Evolutionary conservation across 92 coral and sea anemone genomes (phyloP).

Genomic region (Epizoanthus rinbou): DNA sequence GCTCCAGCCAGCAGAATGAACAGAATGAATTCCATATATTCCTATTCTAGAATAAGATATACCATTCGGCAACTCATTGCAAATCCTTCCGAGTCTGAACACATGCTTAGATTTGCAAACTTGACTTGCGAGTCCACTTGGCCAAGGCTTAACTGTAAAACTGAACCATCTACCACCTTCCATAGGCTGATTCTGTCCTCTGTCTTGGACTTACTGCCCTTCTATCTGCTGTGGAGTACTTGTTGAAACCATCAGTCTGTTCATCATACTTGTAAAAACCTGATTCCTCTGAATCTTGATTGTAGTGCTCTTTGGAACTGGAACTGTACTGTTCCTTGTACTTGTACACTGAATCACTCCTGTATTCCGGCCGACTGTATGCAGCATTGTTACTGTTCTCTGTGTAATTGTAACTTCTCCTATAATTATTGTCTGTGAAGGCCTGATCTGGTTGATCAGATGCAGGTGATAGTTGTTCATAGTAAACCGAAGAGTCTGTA

Average conservation of each 20-base stretch:
- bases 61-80: too few relatives aligned
- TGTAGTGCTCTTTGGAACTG: conserved; percentile 20
- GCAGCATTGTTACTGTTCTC: conserved; percentile 61
- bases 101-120: too few relatives aligned
- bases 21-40: too few relatives aligned
- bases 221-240: conserved; percentile 4
- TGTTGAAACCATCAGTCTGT: not conserved
- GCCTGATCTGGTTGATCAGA: conserved; percentile 59
- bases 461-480: conserved; percentile 88
- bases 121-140: too few relatives aligned
- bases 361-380: conserved; percentile 42
- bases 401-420: conserved; percentile 62
- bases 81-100: too few relatives aligned
- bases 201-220: conserved; percentile 18
- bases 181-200: not conserved
- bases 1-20: too few relatives aligned
- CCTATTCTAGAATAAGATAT: too few relatives aligned
- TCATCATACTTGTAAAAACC: conserved; percentile 23
- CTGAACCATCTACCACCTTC: conserved; percentile 17
- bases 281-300: conserved; percentile 7
- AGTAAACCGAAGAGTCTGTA: conserved; percentile 57
- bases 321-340: conserved; percentile 61
- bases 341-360: conserved; percentile 59
- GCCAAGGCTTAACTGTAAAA: too few relatives aligned
- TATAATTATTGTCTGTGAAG: conserved; percentile 46